Conservation (phyloP, 2,888 invertebrate species). For the Elysia crispata region DNA sequence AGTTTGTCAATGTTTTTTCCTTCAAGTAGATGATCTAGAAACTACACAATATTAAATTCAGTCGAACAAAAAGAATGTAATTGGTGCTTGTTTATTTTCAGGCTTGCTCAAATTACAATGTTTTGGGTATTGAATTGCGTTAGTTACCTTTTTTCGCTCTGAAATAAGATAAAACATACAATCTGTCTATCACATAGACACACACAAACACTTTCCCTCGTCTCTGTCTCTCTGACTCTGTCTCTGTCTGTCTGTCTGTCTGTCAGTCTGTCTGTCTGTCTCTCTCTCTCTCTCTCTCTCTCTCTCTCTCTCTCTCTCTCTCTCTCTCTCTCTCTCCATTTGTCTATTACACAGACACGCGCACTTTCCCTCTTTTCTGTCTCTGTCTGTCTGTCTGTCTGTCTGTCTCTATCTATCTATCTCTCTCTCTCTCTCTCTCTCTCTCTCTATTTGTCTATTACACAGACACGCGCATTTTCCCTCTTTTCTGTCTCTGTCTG, state of each 20-base stretch:
- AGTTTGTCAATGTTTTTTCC: too few relatives aligned
- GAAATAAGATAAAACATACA: too few relatives aligned
- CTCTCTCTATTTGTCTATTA: not conserved
- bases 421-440: not conserved
- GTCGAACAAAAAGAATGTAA: too few relatives aligned
- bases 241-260: not conserved
- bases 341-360: too few relatives aligned
- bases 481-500: constrained; percentile 10
- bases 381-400: not conserved
- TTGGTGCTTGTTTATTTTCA: too few relatives aligned
- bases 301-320: not conserved
- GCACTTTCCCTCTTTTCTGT: not conserved
- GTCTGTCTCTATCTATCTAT: not conserved
- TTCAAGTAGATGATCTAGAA: too few relatives aligned
- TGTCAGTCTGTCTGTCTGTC: not conserved
- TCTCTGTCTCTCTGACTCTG: not conserved
- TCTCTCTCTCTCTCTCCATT: not conserved
- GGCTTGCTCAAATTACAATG: too few relatives aligned
- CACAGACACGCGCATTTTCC: not conserved
- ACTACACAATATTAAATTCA: too few relatives aligned
- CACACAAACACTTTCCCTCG: too few relatives aligned
- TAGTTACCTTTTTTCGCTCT: too few relatives aligned
- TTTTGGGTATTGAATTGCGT: too few relatives aligned
- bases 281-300: not conserved
- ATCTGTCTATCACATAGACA: not conserved